Percentiles rank a stretch among this genome's conserved stretches.
Evolutionary conservation across 2,113 vertebrate genomes (phyloP).

Genomic region (Pitta sordida): DNA sequence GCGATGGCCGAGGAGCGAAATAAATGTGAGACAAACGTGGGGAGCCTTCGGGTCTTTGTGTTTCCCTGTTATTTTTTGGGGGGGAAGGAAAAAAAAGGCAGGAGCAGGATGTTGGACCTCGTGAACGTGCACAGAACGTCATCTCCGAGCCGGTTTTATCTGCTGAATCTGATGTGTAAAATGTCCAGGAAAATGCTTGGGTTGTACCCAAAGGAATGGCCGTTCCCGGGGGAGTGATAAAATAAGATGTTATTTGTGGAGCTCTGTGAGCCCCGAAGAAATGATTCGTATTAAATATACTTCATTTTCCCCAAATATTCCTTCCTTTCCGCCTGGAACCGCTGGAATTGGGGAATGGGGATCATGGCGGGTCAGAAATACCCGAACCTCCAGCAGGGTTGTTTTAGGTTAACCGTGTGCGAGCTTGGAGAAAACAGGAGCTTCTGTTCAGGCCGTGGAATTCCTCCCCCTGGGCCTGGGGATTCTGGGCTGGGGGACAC

Average conservation of each 20-base stretch:
- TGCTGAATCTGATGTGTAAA: background rate
- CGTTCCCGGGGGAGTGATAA: background rate
- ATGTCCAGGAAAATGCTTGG: background rate
- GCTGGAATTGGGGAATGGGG: background rate
- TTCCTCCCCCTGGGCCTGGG: background rate
- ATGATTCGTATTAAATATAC: background rate
- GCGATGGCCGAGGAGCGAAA: background rate
- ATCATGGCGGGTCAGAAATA: background rate
- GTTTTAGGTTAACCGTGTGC: background rate
- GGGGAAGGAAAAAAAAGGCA: background rate
- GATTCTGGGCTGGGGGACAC: background rate
- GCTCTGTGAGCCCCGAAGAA: background rate
- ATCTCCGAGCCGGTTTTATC: background rate
- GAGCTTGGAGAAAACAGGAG: rapidly evolving
- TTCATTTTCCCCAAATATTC: background rate
- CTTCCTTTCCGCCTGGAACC: background rate
- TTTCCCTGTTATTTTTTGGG: background rate
- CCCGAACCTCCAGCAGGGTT: background rate
- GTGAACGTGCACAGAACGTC: rapidly evolving
- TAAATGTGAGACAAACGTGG: background rate
- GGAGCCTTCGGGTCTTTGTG: background rate
- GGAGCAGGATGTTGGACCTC: background rate
- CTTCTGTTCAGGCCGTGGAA: background rate
- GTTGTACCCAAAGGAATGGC: background rate
- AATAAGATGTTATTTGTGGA: background rate